phyloP scores from a whole-genome alignment of 2,113 vertebrate species.

The Egretta garzetta region DNA sequence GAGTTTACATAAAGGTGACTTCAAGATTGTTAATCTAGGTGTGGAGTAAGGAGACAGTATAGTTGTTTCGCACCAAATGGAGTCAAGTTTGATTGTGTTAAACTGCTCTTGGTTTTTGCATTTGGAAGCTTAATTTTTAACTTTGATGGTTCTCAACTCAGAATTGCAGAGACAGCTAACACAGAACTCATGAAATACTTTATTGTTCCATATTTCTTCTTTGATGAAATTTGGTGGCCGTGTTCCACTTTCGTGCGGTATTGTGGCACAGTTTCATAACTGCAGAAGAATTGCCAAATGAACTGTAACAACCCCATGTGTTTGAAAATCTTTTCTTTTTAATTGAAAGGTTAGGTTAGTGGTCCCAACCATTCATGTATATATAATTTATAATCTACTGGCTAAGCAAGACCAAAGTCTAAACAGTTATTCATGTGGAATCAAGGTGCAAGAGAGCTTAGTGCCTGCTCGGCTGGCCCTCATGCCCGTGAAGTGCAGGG shows the following conservation, averaged over 20 bases:
- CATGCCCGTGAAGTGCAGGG: rapidly evolving
- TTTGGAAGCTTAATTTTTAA: neutral
- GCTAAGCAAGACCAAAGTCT: neutral
- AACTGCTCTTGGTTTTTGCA: neutral
- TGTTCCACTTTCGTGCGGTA: neutral
- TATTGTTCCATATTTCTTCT: neutral
- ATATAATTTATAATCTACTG: neutral
- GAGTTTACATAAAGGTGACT: neutral
- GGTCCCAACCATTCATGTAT: neutral
- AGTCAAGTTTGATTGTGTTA: neutral
- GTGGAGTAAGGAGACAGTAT: neutral
- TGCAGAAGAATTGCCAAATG: neutral
- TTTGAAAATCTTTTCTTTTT: neutral
- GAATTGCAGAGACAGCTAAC: neutral
- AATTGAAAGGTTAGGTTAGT: neutral
- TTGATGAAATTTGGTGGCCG: neutral
- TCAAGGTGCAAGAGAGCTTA: neutral
- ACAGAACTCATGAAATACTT: neutral
- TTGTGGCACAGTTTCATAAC: neutral
- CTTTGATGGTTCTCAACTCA: neutral
- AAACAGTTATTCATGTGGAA: neutral
- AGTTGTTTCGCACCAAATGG: neutral
- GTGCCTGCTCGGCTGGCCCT: neutral
- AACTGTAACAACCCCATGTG: rapidly evolving
- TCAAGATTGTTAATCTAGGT: neutral